Conservation (phyloP, 2,888 invertebrate genomes). For the Tipula unca region DNA sequence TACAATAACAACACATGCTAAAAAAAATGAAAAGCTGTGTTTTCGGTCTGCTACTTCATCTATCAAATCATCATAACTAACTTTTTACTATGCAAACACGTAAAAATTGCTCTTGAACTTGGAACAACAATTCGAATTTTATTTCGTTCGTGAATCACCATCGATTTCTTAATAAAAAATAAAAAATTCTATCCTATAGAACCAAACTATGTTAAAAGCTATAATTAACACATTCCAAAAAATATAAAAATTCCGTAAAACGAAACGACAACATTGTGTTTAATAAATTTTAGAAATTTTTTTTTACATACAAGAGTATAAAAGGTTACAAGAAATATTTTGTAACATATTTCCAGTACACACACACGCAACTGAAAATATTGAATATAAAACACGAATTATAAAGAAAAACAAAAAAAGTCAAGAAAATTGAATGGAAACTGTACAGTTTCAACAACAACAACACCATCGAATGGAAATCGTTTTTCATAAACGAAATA, state of each 20-base stretch:
- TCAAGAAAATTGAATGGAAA: conserved; percentile 2
- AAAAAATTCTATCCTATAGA: not conserved
- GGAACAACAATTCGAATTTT: not conserved
- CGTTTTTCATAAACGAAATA: not conserved
- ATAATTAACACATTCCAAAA: not conserved
- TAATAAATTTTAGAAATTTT: not conserved
- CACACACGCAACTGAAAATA: not conserved
- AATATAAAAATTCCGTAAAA: not conserved
- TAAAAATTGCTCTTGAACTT: not conserved
- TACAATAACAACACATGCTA: too few species aligned
- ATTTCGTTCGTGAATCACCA: not conserved
- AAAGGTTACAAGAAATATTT: not conserved
- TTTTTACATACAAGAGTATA: not conserved
- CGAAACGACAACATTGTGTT: not conserved
- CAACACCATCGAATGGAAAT: not conserved
- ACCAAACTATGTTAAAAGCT: not conserved
- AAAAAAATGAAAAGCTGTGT: too few species aligned
- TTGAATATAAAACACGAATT: not conserved
- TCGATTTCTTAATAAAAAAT: not conserved
- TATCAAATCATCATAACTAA: too few species aligned
- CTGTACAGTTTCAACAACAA: not conserved
- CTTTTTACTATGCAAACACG: not conserved
- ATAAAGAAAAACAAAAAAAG: not conserved
- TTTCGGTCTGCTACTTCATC: too few species aligned
- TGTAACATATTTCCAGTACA: not conserved